Base-by-base conservation (phyloP, 92 coral and sea anemone genomes). In the Pocillopora meandrina region DNA sequence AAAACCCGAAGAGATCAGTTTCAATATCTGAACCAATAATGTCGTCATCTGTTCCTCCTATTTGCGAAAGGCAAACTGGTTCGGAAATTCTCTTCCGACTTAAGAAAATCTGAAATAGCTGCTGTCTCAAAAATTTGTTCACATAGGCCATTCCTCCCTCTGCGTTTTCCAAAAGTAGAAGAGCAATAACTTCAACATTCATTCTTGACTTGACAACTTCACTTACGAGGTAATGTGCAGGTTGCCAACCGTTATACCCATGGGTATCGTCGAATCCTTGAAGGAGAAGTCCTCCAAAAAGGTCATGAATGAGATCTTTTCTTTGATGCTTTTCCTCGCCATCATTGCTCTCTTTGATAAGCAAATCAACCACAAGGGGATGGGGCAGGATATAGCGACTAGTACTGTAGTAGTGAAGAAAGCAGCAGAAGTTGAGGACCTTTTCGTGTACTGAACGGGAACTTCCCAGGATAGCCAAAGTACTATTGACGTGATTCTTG, bases 161-260 rank as follows among this genome's bases (percentile, higher is more conserved):
- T 57, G 58, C 74, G 21, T 76, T 34, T 12, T 88, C 87, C 18
- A 90, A 31, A 2, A 84, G 35, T 6, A 21, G 69, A 71, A 74
- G 74, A 0, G 89, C 91, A 13, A 87, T 80, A 12, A 65, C 67
- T 36, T 69, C 57, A 26, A 64, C 35, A 33, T 70, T 65, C n/a
- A 87, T 84, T 56, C 71, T 26, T 19, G 89, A 75, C 20, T 66
- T 91, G 1, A 87, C 84, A 74, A 87, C 91, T 75, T 91, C 91
- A 2, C 89, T 90, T 9, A 91, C 94, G 4, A 91, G 94, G 33
- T 85, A 82, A 61, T 91, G 94, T 12, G 94, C 94, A 1, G 94
- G 94, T 61, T 91, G 85, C 91, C 94, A 91, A 17, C 94, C 94
- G 26, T 81, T 31, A 66, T 84, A 91, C 11, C 89, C 91, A 10